Conservation (phyloP, 2,113 vertebrate genomes). For the Pagrus major region DNA sequence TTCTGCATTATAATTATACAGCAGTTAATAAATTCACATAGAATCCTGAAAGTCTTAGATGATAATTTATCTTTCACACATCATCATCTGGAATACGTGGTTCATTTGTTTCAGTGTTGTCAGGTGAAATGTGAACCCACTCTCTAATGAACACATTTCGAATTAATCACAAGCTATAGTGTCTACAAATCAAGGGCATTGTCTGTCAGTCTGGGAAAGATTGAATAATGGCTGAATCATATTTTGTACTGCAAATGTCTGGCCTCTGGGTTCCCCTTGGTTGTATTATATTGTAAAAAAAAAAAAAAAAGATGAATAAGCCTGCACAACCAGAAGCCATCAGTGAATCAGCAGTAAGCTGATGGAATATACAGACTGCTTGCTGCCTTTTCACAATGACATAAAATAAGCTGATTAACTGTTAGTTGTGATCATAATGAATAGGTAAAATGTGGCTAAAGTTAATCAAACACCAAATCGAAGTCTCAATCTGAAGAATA, state of each 20-base stretch:
- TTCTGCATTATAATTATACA: slow-evolving; percentile 9
- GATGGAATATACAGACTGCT: background rate
- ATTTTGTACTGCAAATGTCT: background rate
- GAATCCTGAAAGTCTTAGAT: background rate
- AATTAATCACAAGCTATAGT: slow-evolving; percentile 29
- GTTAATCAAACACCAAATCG: background rate
- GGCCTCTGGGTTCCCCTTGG: background rate
- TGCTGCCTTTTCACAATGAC: background rate
- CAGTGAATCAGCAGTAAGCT: background rate
- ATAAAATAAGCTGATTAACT: background rate
- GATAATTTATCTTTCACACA: slow-evolving; percentile 8
- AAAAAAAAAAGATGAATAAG: too few species aligned
- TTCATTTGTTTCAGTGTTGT: slow-evolving; percentile 17
- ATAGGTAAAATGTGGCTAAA: background rate
- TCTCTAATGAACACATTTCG: slow-evolving; percentile 30
- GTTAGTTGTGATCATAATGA: background rate
- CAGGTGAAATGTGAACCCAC: background rate
- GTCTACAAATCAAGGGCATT: slow-evolving; percentile 32
- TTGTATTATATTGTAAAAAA: background rate
- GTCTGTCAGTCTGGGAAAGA: slow-evolving; percentile 7
- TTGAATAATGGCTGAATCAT: background rate
- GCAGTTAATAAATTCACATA: background rate
- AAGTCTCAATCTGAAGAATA: background rate
- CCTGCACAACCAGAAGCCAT: background rate
- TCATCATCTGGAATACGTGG: slow-evolving; percentile 21